phyloP scores from a whole-genome alignment of 2,797 vertebrate genomes.

The Phalloptychus januarius region DNA sequence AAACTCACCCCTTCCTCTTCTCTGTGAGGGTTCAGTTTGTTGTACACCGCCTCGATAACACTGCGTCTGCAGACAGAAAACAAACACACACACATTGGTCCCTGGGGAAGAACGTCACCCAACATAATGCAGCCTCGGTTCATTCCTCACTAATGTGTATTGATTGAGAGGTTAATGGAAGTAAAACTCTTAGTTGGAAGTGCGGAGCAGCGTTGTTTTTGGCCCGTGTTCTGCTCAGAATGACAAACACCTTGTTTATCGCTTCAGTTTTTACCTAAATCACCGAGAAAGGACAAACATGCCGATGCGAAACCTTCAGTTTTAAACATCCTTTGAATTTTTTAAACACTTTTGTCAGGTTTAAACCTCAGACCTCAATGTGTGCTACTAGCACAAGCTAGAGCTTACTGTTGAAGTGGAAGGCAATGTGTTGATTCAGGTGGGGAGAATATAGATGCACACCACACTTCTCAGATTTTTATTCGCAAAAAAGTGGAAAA shows the following conservation, averaged over 20 bases:
- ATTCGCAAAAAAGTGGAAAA: background rate
- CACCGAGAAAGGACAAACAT: background rate
- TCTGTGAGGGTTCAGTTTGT: slow-evolving; percentile 98
- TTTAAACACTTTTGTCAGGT: background rate
- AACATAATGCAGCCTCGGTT: slow-evolving; percentile 19
- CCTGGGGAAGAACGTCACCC: slow-evolving; percentile 25
- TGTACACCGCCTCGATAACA: slow-evolving; percentile 98
- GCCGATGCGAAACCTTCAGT: background rate
- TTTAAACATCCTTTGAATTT: background rate
- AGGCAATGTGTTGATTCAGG: background rate
- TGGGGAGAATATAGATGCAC: background rate
- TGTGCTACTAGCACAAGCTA: background rate
- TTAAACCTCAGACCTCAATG: background rate
- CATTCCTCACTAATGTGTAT: slow-evolving; percentile 50
- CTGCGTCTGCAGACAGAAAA: slow-evolving; percentile 86
- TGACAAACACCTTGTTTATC: background rate
- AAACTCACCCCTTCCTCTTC: slow-evolving; percentile 98
- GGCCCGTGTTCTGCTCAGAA: slow-evolving; percentile 7
- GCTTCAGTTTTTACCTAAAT: background rate
- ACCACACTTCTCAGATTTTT: background rate
- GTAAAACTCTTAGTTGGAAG: slow-evolving; percentile 16
- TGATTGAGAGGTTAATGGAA: slow-evolving; percentile 57
- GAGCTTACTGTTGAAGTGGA: background rate
- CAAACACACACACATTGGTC: slow-evolving; percentile 17
- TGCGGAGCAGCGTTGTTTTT: background rate